Evolutionary conservation across 2,113 vertebrate species (phyloP).

Genomic region (Lampris megalopsis): DNA sequence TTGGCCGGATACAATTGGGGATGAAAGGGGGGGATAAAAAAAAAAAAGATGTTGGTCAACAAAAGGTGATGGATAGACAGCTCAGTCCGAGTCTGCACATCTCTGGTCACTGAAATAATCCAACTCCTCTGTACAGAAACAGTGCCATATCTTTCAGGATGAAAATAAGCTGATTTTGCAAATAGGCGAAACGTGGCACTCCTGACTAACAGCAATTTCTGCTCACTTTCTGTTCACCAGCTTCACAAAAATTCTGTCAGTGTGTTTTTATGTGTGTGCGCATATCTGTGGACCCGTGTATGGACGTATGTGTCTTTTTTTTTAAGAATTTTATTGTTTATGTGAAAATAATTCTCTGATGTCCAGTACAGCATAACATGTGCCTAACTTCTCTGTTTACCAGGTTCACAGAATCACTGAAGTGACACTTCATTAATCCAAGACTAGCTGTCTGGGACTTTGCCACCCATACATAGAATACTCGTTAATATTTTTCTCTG

Average conservation of each 20-base stretch:
- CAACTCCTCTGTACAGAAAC: background rate
- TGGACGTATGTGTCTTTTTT: constrained; percentile 9
- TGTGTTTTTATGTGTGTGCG: constrained; percentile 25
- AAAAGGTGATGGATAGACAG: too few species aligned
- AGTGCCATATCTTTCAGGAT: background rate
- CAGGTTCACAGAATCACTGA: background rate
- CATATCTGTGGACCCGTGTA: background rate
- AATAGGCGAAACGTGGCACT: background rate
- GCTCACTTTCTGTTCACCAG: background rate
- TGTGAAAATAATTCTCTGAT: constrained; percentile 33
- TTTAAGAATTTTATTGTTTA: constrained; percentile 54
- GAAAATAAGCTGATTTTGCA: too few species aligned
- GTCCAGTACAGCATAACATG: constrained; percentile 35
- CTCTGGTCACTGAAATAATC: too few species aligned
- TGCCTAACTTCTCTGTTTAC: constrained; percentile 39
- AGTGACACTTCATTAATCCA: constrained; percentile 22
- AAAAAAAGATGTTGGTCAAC: too few species aligned
- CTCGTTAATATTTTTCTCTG: background rate
- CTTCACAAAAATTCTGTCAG: constrained; percentile 2
- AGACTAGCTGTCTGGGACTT: constrained; percentile 5
- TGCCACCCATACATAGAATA: background rate
- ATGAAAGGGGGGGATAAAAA: too few species aligned
- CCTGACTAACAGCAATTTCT: background rate
- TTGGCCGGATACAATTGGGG: too few species aligned
- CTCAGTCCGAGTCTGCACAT: too few species aligned